phyloP scores from a whole-genome alignment of 2,888 invertebrate genomes.

The Xanthorhoe designata region DNA sequence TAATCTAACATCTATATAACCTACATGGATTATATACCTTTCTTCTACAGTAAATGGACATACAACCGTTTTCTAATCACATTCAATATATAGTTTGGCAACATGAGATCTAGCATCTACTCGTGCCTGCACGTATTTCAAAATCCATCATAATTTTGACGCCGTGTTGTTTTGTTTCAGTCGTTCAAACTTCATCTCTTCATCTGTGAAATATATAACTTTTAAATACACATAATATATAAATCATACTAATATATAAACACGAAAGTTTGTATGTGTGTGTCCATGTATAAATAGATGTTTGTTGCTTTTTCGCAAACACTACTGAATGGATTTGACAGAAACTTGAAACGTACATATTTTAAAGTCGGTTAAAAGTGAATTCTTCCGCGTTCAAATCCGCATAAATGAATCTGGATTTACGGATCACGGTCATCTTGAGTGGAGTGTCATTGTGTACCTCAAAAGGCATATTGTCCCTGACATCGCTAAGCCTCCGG shows the following conservation, averaged over 20 bases:
- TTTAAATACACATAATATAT: constrained; percentile 7
- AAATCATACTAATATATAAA: not conserved
- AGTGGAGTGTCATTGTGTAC: too few relatives aligned
- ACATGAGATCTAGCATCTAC: constrained; percentile 62
- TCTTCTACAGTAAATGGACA: constrained; percentile 82
- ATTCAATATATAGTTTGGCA: constrained; percentile 75
- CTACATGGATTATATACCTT: constrained; percentile 61
- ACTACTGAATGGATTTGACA: too few relatives aligned
- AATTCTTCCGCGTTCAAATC: too few relatives aligned
- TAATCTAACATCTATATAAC: constrained; percentile 39
- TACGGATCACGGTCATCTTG: too few relatives aligned
- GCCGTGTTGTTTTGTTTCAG: constrained; percentile 54
- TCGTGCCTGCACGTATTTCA: constrained; percentile 34
- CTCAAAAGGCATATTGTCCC: too few relatives aligned
- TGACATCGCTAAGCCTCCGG: too few relatives aligned
- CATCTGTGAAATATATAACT: constrained; percentile 65
- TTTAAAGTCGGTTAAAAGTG: too few relatives aligned
- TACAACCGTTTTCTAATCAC: constrained; percentile 74
- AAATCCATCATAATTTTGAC: constrained; percentile 38
- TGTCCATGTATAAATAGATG: too few relatives aligned
- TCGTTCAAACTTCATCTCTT: constrained; percentile 63
- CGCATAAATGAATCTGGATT: too few relatives aligned
- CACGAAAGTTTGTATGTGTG: too few relatives aligned
- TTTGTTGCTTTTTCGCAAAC: too few relatives aligned
- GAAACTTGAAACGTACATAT: too few relatives aligned